These are phyloP conservation scores for Eurois occulta DNA, from an alignment of 2,888 invertebrate species.

Conservation along the genomic window DNA sequence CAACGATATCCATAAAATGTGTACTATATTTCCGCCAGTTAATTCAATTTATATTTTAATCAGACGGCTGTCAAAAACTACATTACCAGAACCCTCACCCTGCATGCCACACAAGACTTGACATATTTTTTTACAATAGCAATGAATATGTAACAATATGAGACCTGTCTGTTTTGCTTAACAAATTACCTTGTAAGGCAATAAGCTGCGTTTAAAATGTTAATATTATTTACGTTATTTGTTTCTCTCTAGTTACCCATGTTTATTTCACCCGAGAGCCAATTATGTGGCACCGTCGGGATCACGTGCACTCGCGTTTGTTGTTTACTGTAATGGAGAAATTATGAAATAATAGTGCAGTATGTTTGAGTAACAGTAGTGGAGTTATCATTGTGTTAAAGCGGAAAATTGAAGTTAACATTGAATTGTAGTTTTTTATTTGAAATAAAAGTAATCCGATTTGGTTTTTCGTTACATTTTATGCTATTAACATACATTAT, in stretches of 20 bases:
- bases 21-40: background rate
- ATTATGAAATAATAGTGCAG: conserved; percentile 10
- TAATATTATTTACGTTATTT: conserved; percentile 27
- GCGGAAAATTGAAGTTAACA: background rate
- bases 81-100: background rate
- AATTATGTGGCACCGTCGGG: conserved; percentile 40
- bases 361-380: background rate
- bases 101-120: background rate
- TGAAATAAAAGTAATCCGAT: background rate
- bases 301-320: conserved; percentile 3
- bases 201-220: conserved; percentile 33
- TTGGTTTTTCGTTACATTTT: background rate
- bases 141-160: conserved; percentile 48
- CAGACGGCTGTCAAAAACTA: background rate
- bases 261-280: conserved; percentile 7
- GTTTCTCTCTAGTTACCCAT: background rate
- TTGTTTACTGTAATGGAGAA: conserved; percentile 14
- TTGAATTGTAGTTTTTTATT: background rate
- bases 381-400: background rate
- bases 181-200: conserved; percentile 31
- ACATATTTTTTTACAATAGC: conserved; percentile 8
- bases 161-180: conserved; percentile 39
- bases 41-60: background rate
- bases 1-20: background rate
- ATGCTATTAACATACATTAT: background rate